A percentile compares a stretch with the other conserved stretches of the same genome.
Conservation (phyloP, 2,113 vertebrate genomes). For the Tyrannus savana region DNA sequence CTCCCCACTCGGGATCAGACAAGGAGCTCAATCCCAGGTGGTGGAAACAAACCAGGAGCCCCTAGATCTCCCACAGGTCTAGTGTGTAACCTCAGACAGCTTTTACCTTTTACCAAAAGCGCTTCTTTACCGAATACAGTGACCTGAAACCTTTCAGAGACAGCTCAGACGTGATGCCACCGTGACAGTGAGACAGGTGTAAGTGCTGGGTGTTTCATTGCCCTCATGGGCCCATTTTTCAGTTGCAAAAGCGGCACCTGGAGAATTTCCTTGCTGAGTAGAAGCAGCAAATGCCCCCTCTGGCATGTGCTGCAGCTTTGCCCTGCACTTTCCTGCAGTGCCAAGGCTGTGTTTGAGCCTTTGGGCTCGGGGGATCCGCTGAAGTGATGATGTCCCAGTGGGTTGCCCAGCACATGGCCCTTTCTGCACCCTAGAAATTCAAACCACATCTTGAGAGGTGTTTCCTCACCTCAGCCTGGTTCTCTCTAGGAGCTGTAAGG, state of each 20-base stretch:
- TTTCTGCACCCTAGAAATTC: not conserved
- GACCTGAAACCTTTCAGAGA: no score
- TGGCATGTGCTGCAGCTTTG: not conserved
- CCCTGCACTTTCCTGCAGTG: not conserved
- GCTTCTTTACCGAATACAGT: not conserved
- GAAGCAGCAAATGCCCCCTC: not conserved
- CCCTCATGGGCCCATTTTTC: not conserved
- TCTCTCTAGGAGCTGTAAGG: not conserved
- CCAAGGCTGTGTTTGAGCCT: not conserved
- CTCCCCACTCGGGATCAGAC: not conserved
- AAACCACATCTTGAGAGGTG: rapidly evolving
- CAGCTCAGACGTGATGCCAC: not conserved
- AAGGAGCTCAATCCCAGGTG: not conserved
- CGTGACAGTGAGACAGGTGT: rapidly evolving
- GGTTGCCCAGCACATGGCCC: rapidly evolving
- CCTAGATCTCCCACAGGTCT: not conserved
- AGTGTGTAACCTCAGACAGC: rapidly evolving
- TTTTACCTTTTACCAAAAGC: not conserved
- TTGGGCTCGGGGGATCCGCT: rapidly evolving
- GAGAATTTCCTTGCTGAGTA: not conserved
- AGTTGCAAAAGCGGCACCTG: rapidly evolving
- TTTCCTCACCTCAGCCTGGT: not conserved
- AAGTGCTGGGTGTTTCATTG: not conserved
- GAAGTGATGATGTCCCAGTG: rapidly evolving
- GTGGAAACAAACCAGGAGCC: not conserved